A percentile compares a stretch with the other conserved stretches of the same genome.
Conservation (phyloP, 1,140 invertebrate species). For the Orchesella cincta region DNA sequence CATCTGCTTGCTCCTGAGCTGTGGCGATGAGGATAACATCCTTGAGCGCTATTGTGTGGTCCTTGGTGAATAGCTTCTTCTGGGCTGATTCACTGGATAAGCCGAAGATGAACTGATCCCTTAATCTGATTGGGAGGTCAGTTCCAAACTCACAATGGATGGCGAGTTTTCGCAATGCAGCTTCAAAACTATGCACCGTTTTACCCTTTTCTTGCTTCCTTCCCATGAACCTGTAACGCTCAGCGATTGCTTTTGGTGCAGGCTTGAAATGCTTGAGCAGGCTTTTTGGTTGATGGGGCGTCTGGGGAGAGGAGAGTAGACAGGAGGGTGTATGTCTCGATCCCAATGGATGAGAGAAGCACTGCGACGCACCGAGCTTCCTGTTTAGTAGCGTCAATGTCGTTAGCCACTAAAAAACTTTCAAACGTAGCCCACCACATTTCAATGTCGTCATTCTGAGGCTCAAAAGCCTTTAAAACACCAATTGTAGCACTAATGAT, state of each 20-base stretch:
- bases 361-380: background rate
- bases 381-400: background rate
- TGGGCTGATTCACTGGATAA: background rate
- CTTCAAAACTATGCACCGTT: too few relatives aligned
- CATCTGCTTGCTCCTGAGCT: too few relatives aligned
- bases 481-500: background rate
- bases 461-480: background rate
- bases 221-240: background rate
- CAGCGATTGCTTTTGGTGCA: background rate
- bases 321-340: conserved; percentile 26
- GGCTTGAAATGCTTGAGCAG: conserved; percentile 21
- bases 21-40: too few relatives aligned
- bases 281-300: conserved; percentile 1
- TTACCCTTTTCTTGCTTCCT: background rate
- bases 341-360: background rate
- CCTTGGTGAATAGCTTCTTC: too few relatives aligned
- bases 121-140: conserved; percentile 30
- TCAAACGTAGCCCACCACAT: background rate
- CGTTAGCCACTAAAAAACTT: conserved; percentile 22
- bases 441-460: conserved; percentile 6
- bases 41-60: too few relatives aligned
- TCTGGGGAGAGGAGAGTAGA: conserved; percentile 21
- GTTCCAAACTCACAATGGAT: background rate
- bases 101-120: conserved; percentile 44
- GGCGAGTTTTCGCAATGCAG: background rate